Base-by-base conservation (phyloP, 2,888 invertebrate species). In the Bombylius discolor region DNA sequence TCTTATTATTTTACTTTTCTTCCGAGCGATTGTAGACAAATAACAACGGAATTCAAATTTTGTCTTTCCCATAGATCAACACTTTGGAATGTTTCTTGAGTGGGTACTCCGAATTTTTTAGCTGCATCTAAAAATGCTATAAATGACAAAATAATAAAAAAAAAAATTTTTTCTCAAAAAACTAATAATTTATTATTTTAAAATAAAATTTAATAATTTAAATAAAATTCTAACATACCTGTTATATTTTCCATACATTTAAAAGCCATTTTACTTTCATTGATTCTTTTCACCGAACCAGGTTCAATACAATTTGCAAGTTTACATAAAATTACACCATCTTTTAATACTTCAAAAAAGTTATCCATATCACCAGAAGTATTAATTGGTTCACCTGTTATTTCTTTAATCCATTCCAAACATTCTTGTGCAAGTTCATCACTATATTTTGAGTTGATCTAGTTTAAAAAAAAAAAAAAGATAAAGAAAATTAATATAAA, bases 191-290 rank as follows among this genome's bases (percentile, higher is more conserved):
- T 48, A 48, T 32, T 13, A 51, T 48, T 23, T 44, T 9, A 2
- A 12, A 47, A 14, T 44, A 1, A 13, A 11, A n/a, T 23, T 23
- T 23, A 9, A 32, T 46, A 34, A 12, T 32, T 49, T 50, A 13
- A 46, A 52, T 49, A 42, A 36, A 33, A 14, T 32, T 13, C 11
- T 4, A 33, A 50, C 51, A 56, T 59, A 67, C 68, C 69, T 13
- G 94, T 93, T 65, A 98, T 97, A 74, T 98, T 98, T 77, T 98
- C 97, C 97, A 98, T 98, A 76, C 94, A 94, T 70, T 96, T 96
- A 77, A 97, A 98, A 58, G 91, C 94, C 85, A 93, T 88, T 69
- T 84, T 83, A 57, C 87, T 88, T 65, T 83, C 83, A 74, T 97
- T 96, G 64, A 97, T 83, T 77, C 94, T 95, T 78, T 93, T 95